phyloP scores from a whole-genome alignment of 2,888 invertebrate genomes.

The Danaus chrysippus region DNA sequence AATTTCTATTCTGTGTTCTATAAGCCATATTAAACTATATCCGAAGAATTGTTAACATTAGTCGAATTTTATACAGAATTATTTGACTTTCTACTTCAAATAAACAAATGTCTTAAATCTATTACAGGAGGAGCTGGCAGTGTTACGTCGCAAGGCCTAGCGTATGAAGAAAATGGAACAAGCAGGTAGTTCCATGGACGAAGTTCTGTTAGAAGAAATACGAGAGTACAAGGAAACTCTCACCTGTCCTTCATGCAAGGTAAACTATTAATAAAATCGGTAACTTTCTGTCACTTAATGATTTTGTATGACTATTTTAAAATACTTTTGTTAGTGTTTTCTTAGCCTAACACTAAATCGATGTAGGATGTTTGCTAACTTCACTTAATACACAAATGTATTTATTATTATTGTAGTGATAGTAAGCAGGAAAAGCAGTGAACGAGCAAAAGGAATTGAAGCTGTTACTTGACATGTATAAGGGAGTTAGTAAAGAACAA shows the following conservation, averaged over 20 bases:
- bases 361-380: too few species aligned
- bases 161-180: conserved; percentile 98
- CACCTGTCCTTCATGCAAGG: conserved; percentile 98
- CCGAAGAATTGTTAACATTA: too few species aligned
- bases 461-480: conserved; percentile 96
- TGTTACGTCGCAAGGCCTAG: conserved; percentile 94
- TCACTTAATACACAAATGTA: neutral
- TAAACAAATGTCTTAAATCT: too few species aligned
- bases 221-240: conserved; percentile 98
- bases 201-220: conserved; percentile 98
- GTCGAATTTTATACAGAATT: too few species aligned
- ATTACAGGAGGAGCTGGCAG: conserved; percentile 92
- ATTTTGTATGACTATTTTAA: too few species aligned
- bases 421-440: conserved; percentile 93
- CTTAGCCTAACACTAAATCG: too few species aligned
- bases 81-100: too few species aligned
- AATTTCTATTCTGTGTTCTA: too few species aligned
- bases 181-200: conserved; percentile 97
- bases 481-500: conserved; percentile 97
- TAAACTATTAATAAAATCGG: conserved; percentile 27
- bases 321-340: too few species aligned
- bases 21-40: too few species aligned
- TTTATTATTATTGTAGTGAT: too few species aligned
- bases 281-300: too few species aligned
- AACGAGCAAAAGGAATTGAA: conserved; percentile 98